Base-by-base conservation (phyloP, 2,888 invertebrate genomes). In the Melipona bicolor region DNA sequence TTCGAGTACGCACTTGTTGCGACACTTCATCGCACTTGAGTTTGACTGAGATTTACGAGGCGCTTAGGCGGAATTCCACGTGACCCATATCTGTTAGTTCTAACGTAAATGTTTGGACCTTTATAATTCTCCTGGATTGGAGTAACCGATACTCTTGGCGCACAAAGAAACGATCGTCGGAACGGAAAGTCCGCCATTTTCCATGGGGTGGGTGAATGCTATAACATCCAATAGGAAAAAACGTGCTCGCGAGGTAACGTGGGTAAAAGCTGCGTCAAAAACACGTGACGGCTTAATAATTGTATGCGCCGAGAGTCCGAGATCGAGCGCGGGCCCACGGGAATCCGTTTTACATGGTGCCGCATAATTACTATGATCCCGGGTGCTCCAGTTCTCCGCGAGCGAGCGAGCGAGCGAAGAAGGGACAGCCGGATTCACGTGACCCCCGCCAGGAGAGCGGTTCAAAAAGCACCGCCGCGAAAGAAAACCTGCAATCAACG, bases 291-390 rank as follows among this genome's bases (percentile, higher is more conserved):
- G 89, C 92, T 92, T 92, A 91, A 92, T 90, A 90, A 90, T 87
- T 79, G 87, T 79, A 86, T 70, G 81, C 82, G 73, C 59, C 50
- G 68, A 52, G n/a, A 4, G 19, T 64, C 64, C 43, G 43, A 65
- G 36, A 50, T 52, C 21, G 87, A 62, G 64, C 79, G 80, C 86
- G 90, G 87, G 84, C 88, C 82, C 88, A 88, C 85, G 89, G 85
- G 90, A 92, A 92, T 92, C 88, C 85, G 91, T 87, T 92, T 91
- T 90, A 89, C 90, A 88, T 89, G 91, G 83, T 87, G 88, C 88
- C 86, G 86, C 88, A 87, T 92, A 92, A 92, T 92, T 92, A 92
- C 92, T 92, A 91, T 92, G 90, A 92, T 92, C 90, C 87, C 73
- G 76, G 89, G 89, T 92, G 92, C 92, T 92, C 92, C 92, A 92